Base-by-base conservation (phyloP, 2,888 invertebrate species). In the Epirrita christyi region DNA sequence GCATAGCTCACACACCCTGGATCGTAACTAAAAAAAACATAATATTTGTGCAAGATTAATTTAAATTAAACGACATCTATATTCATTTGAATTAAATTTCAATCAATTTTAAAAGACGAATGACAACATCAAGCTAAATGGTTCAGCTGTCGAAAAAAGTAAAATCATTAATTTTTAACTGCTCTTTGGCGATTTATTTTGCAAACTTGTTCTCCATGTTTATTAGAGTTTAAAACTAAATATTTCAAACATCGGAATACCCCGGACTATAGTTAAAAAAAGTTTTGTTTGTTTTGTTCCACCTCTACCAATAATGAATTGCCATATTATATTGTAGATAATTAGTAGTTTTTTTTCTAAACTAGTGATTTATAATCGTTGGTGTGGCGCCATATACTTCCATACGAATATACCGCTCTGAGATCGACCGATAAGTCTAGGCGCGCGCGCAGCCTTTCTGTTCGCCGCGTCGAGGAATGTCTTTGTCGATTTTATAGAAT, bases 371-470 rank as follows among this genome's bases (percentile, higher is more conserved):
- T 81, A 83, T 74, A 72, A 77, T 72, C 68, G 73, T 68, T 72
- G 70, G 64, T 67, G 57, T 73, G 84, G 83, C 86, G 85, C 84
- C 82, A 82, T 81, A 78, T 78, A 21, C 2, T n/a, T n/a, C n/a
- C n/a, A 4, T 21, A 21, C 21, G 21, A 21, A 4, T 21, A 21
- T 21, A 53, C 60, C 62, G 61, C 74, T 70, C 56, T 40, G 58
- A 70, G 81, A 81, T 83, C 68, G 53, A 60, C 57, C 63, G 81
- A 83, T 82, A 81, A 72, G 55, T 54, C 71, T 59, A 56, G 55
- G 54, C 71, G 69, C 75, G 72, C 76, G 75, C 74, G 75, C 75
- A 65, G 70, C 61, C 60, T 63, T 68, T 74, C 64, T 59, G 66
- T 43, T 63, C 51, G 51, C 57, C 61, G 61, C 65, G 38, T 38